phyloP scores from a whole-genome alignment of 2,113 vertebrate genomes.

The Neomonachus schauinslandi region DNA sequence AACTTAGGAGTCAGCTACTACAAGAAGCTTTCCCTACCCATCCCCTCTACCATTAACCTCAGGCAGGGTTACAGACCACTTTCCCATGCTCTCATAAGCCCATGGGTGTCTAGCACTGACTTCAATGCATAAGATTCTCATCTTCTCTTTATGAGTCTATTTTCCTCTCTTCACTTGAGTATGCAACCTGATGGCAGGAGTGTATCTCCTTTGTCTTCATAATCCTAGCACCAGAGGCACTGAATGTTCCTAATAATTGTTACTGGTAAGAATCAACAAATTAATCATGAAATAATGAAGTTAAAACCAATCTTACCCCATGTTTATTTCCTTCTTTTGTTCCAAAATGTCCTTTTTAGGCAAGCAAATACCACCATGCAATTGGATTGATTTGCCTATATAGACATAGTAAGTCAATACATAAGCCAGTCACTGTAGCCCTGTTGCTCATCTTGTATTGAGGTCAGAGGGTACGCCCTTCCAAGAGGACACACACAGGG shows the following conservation, averaged over 20 bases:
- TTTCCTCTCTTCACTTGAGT: background rate
- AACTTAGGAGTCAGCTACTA: background rate
- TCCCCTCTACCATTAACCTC: background rate
- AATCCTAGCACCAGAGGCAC: background rate
- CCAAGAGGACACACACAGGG: background rate
- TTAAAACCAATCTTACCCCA: background rate
- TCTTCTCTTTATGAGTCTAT: background rate
- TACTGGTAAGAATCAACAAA: background rate
- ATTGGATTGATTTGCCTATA: background rate
- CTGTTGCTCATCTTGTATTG: background rate
- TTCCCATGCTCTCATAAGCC: background rate
- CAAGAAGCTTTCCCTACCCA: background rate
- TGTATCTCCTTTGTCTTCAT: background rate
- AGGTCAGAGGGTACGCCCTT: background rate
- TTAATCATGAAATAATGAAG: slow-evolving; percentile 10
- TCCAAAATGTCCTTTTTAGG: slow-evolving; percentile 30
- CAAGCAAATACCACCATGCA: background rate
- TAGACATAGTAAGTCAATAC: background rate
- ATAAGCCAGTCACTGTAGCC: background rate
- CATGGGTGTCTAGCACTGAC: background rate
- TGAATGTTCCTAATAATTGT: background rate
- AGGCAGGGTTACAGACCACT: background rate
- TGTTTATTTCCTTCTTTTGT: background rate
- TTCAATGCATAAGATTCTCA: background rate
- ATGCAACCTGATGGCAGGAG: background rate